A percentile compares a stretch with the other conserved stretches of the same genome.
phyloP scores from a whole-genome alignment of 2,113 vertebrate species.

The Paralichthys olivaceus region DNA sequence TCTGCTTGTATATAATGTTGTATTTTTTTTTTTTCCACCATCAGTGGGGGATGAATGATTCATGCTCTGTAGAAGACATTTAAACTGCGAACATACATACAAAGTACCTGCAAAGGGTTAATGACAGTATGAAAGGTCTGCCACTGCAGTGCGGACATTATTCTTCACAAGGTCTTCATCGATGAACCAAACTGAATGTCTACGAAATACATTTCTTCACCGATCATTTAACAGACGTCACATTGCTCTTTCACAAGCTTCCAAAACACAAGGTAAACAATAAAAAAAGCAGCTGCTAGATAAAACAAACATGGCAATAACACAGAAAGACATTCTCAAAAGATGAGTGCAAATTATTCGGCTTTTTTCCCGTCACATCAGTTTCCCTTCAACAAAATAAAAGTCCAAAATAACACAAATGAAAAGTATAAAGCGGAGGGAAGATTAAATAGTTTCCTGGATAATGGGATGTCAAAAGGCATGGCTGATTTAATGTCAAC shows the following conservation, averaged over 20 bases:
- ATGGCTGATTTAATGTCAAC: slow-evolving; percentile 19
- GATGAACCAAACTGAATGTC: background rate
- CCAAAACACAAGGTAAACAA: slow-evolving; percentile 37
- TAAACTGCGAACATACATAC: slow-evolving; percentile 50
- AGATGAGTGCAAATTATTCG: slow-evolving; percentile 66
- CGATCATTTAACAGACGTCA: slow-evolving; percentile 5
- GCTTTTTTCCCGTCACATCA: background rate
- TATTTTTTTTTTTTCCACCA: slow-evolving; percentile 3
- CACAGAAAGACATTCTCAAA: slow-evolving; percentile 39
- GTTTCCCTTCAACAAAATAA: slow-evolving; percentile 38
- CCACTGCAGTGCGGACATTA: slow-evolving; percentile 1
- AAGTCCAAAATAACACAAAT: slow-evolving; percentile 19
- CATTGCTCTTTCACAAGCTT: background rate
- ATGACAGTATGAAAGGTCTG: slow-evolving; percentile 17
- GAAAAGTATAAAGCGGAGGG: slow-evolving; percentile 39
- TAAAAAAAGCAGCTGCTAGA: slow-evolving; percentile 52
- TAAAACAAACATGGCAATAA: slow-evolving; percentile 38
- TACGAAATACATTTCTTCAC: slow-evolving; percentile 9
- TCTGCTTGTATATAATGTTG: slow-evolving; percentile 22
- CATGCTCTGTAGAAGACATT: slow-evolving; percentile 55
- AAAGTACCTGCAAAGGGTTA: slow-evolving; percentile 45
- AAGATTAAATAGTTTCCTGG: slow-evolving; percentile 44
- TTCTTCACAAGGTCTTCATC: slow-evolving; percentile 28
- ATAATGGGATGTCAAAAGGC: background rate
- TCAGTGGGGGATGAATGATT: slow-evolving; percentile 39